Conservation (phyloP, 2,888 invertebrate species). For the Melieria picta region DNA sequence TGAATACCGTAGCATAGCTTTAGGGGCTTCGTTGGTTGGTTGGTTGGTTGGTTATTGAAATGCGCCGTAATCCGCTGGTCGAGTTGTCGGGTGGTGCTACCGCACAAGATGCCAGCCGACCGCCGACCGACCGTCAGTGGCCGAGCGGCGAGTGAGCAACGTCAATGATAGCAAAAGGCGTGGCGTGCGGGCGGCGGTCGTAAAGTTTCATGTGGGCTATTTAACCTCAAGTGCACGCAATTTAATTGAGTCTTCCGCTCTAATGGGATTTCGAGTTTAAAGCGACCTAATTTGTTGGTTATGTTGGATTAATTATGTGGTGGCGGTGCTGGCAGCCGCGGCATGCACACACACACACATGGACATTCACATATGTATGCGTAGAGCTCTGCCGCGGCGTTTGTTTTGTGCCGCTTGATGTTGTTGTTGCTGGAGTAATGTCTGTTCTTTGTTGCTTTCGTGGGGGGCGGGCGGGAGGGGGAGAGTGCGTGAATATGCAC, state of each 20-base stretch:
- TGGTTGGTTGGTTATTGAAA: background rate
- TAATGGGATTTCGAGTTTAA: background rate
- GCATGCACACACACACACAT: background rate
- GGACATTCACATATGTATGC: too few relatives aligned
- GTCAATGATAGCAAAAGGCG: background rate
- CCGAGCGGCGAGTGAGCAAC: background rate
- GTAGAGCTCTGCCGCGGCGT: background rate
- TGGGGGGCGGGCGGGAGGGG: too few relatives aligned
- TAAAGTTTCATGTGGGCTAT: background rate
- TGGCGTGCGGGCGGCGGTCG: background rate
- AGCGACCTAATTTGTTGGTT: conserved; percentile 6
- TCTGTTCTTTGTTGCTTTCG: background rate
- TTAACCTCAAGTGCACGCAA: background rate
- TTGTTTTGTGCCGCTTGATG: background rate
- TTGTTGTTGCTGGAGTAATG: background rate
- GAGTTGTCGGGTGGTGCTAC: background rate
- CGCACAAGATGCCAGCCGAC: background rate
- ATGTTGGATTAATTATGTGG: background rate
- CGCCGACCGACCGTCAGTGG: background rate
- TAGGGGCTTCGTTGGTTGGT: background rate
- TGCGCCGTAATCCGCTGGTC: background rate
- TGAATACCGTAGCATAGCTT: background rate
- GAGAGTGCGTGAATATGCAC: too few relatives aligned
- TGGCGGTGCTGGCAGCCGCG: background rate
- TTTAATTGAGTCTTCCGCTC: background rate